These are phyloP conservation scores for Macrotis lagotis DNA, from an alignment of 2,113 vertebrate genomes.

Conservation along the genomic window DNA sequence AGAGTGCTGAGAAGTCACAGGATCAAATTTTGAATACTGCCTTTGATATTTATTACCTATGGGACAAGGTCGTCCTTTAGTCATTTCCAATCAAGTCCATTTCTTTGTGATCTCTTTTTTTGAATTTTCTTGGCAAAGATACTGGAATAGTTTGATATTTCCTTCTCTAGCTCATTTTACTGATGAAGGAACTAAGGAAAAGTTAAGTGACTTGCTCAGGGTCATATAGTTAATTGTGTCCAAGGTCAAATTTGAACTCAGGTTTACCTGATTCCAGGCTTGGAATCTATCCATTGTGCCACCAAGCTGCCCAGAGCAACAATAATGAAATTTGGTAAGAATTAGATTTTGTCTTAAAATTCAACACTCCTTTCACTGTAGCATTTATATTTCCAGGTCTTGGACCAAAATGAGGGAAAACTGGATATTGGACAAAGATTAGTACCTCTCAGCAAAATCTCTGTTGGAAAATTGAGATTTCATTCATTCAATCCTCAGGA, in stretches of 20 bases:
- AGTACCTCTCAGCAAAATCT: not conserved
- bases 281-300: not conserved
- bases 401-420: not conserved
- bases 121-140: not conserved
- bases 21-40: not conserved
- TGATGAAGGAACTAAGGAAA: not conserved
- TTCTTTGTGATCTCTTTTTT: not conserved
- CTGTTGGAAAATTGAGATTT: not conserved
- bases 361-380: not conserved
- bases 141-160: not conserved
- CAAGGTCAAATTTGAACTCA: not conserved
- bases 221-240: not conserved
- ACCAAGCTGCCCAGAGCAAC: not conserved
- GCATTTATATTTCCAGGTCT: not conserved
- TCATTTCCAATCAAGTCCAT: not conserved
- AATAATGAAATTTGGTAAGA: not conserved
- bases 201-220: not conserved
- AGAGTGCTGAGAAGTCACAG: not conserved
- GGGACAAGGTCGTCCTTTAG: not conserved
- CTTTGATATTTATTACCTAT: not conserved
- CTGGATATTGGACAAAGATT: not conserved
- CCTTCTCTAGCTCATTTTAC: not conserved
- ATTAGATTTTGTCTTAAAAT: not conserved
- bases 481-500: not conserved
- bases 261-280: not conserved